These are phyloP conservation scores for Spodoptera frugiperda DNA, from an alignment of 1,140 invertebrate species.

Conservation along the genomic window DNA sequence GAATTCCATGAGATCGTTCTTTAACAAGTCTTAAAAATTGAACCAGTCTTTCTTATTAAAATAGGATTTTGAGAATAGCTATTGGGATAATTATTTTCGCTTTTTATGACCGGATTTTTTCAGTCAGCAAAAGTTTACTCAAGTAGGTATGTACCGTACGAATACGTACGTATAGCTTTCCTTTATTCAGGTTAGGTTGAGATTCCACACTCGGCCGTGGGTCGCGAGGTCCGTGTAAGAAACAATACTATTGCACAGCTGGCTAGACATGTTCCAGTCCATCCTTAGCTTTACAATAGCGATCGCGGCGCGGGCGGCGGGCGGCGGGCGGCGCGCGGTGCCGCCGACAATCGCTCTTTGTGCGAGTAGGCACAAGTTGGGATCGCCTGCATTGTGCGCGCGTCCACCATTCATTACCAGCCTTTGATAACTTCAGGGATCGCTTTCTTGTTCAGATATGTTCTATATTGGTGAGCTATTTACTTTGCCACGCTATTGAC, in stretches of 20 bases:
- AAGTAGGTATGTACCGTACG: too few species aligned
- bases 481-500: conserved; percentile 5
- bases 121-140: too few species aligned
- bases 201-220: too few species aligned
- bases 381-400: conserved; percentile 15
- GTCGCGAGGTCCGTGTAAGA: too few species aligned
- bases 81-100: too few species aligned
- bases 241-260: too few species aligned
- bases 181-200: too few species aligned
- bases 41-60: not conserved
- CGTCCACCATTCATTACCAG: conserved; percentile 40
- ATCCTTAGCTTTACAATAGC: conserved; percentile 12
- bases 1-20: not conserved
- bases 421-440: conserved; percentile 43
- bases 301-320: not conserved
- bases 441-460: conserved; percentile 40
- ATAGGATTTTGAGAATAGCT: too few species aligned
- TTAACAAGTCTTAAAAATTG: not conserved
- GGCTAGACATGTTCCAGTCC: not conserved
- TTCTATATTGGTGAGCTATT: conserved; percentile 8
- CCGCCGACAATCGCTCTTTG: conserved; percentile 34
- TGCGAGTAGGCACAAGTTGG: conserved; percentile 30
- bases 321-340: not conserved
- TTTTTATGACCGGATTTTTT: too few species aligned
- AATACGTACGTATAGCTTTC: too few species aligned